Evolutionary conservation across 1,140 invertebrate genomes (phyloP), one percentile per base, ranked within the genome.

Genomic region (Pentalonia nigronervosa): DNA sequence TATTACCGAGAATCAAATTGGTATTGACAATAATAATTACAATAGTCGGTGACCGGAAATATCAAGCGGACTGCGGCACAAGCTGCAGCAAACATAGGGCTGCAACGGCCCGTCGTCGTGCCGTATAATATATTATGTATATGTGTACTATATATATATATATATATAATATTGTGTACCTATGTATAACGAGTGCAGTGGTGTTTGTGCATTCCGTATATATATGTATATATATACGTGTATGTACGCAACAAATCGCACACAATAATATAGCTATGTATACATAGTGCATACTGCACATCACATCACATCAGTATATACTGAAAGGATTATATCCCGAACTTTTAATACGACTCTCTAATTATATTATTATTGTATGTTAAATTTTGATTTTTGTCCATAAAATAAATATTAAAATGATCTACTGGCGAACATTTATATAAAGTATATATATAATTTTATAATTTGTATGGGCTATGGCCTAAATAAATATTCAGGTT

Each of bases 1-100:
- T 76, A 76, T 76, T 76, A 76, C 60, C 60, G 60, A 30, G 30
- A 76, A 76, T 76, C 60, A 76, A 76, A 76, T 76, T 17, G 17
- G 60, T 76, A 76, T 76, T 76, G 60, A 76, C 60, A 76, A 76
- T 76, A n/a, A 76, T 76, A 76, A 76, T 76, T n/a, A 76, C 60
- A 76, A 76, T 76, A 34, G 14, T n/a, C 60, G 60, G n/a, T 76
- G 60, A 76, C 60, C 60, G 60, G 60, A 76, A 76, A 34, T 76
- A 76, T 76, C 60, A n/a, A 76, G 60, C 60, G 60, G 60, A 76
- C 60, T 6, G 60, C n/a, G n/a, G 60, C 60, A 9, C 60, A 14
- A 67, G 30, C 25, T 67, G 25, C 60, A 30, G 25, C 30, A 76
- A 76, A 76, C n/a, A 76, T 30, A n/a, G 1, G 4, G 60, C n/a